Evolutionary conservation across 2,113 vertebrate genomes (phyloP), one percentile per base, ranked within the genome.

Genomic region (Corythornis vintsioides): DNA sequence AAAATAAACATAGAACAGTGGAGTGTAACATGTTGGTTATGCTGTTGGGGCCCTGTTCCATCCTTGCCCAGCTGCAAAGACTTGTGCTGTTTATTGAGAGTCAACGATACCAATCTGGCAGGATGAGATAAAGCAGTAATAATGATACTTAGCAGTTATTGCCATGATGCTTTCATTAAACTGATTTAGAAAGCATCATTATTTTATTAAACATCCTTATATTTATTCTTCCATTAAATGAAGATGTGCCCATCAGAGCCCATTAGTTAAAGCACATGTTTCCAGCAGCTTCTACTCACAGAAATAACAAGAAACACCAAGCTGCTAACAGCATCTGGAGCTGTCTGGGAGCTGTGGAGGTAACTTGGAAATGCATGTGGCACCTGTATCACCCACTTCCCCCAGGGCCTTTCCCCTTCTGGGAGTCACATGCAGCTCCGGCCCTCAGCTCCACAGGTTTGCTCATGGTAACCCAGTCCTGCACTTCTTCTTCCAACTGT

Each of bases 151-250:
- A 85, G 47, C 31, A 89, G 55, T 80, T 89, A 83, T 63, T 85
- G 67, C 64, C 67, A 83, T 60, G 75, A 88, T 92, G 35, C 43
- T 95, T 93, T 89, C 91, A 85, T 81, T 91, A 92, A 85, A 83
- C 61, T 0, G 1, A 64, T 86, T 91, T 82, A 73, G 75, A 60
- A 80, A 71, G 40, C 26, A 6, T 70, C 64, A 29, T 89, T 92
- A 85, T 87, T 96, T 92, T 67, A 88, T 89, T 96, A 85, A 83
- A 60, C 52, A 56, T 55, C 56, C 52, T 89, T 83, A 73, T 71
- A 84, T 70, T 95, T 85, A 88, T 80, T 85, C 75, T 83, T 73
- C 64, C 56, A 56, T 74, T 86, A 80, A 89, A 80, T 50, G 65
- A 77, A 86, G 63, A 77, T 74, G 86, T 92, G 47, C 64, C 72